Base-by-base conservation (phyloP, 2,113 vertebrate species). In the Melanotaenia duboulayi region DNA sequence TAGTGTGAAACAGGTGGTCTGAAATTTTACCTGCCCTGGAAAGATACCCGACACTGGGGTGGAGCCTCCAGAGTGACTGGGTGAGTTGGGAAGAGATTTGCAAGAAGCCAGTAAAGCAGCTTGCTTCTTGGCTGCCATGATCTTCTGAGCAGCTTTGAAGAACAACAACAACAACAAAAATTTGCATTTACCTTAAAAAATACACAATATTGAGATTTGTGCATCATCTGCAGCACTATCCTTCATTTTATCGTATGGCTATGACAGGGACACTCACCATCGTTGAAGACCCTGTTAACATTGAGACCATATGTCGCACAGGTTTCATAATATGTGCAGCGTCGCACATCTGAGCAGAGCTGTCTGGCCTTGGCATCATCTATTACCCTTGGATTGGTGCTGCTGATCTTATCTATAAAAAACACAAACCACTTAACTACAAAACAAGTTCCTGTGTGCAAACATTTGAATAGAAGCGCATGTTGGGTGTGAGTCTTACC, bases 231-330 rank as follows among this genome's bases (percentile, higher is more conserved):
- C 12, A 48, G 52, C 6, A 59, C 4, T 14, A 16, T 20, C 12
- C 19, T 42, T 13, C n/a, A 19, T 11, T 12, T n/a, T 58, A 6
- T 17, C 13, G 0, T 63, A 4, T 39, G 37, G 12, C 7, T 56
- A 2, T 37, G 35, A 20, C n/a, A 12, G 3, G 12, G 0, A 24
- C 24, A 52, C 67, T 4, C 59, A 97, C 96, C 96, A 83, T 99
- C 97, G 4, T 90, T 96, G 91, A 99, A 99, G 85, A 98, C 96
- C 39, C 97, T 76, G 82, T 99, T 97, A 16, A 99, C 96, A 0
- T 99, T 98, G 80, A 99, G 96, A 50, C 97, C 97, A 0, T 99
- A 99, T 0, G 97, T 99, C 0, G 97, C 97, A 0, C 97, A 99
- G 24, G 97, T 99, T 91, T 99, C 97, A 1, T 97, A 98, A 88